Evolutionary conservation across 1,140 invertebrate species (phyloP).

Genomic region (Drosophila insularis): DNA sequence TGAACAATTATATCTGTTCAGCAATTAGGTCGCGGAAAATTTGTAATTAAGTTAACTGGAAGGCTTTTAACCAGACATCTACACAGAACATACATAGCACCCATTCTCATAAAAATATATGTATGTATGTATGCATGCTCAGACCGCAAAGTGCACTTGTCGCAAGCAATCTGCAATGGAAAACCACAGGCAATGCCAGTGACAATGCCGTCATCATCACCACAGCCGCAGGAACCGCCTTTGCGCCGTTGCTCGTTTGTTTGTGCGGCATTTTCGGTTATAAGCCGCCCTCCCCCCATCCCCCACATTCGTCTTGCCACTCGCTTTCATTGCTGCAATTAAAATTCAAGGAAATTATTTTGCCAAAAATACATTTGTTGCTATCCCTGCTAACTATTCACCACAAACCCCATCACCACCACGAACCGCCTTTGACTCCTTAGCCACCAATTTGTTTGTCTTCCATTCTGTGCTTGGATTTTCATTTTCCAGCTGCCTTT

Average conservation of each 20-base stretch:
- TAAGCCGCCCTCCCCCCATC: not conserved
- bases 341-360: conserved; percentile 61
- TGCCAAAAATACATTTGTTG: conserved; percentile 52
- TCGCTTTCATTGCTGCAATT: conserved; percentile 57
- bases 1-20: not conserved
- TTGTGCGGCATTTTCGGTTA: conserved; percentile 34
- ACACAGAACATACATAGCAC: not conserved
- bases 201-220: not conserved
- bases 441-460: not conserved
- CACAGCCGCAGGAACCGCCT: conserved; percentile 31
- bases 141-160: conserved; percentile 11
- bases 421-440: not conserved
- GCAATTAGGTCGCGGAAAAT: conserved; percentile 32
- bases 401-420: not conserved
- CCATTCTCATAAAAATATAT: not conserved
- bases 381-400: conserved; percentile 14
- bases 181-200: not conserved
- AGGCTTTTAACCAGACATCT: conserved; percentile 6
- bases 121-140: not conserved
- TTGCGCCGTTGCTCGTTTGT: conserved; percentile 28
- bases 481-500: conserved; percentile 28
- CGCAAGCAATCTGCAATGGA: conserved; percentile 6
- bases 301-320: not conserved
- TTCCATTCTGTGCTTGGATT: conserved; percentile 19
- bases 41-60: conserved; percentile 58